A percentile compares a stretch with the other conserved stretches of the same genome.
These are phyloP conservation scores for Steatocranus sp. DNA, from an alignment of 2,797 vertebrate genomes.

Conservation along the genomic window DNA sequence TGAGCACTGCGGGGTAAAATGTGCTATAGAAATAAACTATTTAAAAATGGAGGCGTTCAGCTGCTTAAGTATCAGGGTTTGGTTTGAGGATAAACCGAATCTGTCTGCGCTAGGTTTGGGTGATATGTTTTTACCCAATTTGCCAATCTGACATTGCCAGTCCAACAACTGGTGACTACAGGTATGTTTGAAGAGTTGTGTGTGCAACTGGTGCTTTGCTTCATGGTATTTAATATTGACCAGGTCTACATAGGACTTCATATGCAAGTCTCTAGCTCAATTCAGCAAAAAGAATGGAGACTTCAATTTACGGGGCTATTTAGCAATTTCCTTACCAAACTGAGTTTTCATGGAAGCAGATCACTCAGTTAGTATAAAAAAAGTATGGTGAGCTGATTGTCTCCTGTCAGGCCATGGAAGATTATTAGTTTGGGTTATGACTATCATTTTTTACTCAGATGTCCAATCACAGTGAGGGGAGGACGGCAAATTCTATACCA, in stretches of 20 bases:
- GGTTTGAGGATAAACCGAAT: neutral
- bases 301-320: neutral
- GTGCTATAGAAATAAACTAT: neutral
- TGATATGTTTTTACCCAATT: neutral
- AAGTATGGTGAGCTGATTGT: neutral
- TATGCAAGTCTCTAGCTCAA: neutral
- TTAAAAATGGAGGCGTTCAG: neutral
- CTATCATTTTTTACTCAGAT: neutral
- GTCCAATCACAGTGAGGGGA: neutral
- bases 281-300: neutral
- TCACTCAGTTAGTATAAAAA: neutral
- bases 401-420: neutral
- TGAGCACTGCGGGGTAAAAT: neutral
- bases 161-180: neutral
- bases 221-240: neutral
- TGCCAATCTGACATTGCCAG: neutral
- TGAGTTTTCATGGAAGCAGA: neutral
- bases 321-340: neutral
- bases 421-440: neutral
- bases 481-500: neutral
- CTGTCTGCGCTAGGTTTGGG: neutral
- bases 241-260: accelerated
- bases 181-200: neutral
- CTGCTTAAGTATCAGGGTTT: neutral
- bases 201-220: neutral